Percentiles rank a stretch among this genome's conserved stretches.
Evolutionary conservation across 2,113 vertebrate genomes (phyloP).

Genomic region (Erinaceus europaeus): DNA sequence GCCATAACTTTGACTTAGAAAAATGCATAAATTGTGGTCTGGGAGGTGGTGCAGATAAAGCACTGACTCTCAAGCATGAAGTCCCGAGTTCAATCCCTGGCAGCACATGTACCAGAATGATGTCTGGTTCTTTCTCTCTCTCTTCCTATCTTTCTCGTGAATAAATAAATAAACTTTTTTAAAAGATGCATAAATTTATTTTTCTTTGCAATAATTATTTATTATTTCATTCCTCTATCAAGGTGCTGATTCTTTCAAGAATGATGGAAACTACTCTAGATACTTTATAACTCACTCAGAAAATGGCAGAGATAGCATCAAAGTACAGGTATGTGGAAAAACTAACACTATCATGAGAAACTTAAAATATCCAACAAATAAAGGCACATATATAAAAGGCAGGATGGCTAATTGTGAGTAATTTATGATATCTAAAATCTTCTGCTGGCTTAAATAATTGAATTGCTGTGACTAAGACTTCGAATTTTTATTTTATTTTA

Average conservation of each 20-base stretch:
- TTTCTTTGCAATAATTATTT: background rate
- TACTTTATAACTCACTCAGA: conserved; percentile 76
- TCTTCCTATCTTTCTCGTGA: too few species aligned
- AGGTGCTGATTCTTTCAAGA: conserved; percentile 80
- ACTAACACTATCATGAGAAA: background rate
- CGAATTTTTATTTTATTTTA: too few species aligned
- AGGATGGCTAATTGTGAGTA: conserved; percentile 78
- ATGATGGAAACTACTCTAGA: conserved; percentile 83
- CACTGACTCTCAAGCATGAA: too few species aligned
- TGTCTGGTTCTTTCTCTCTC: too few species aligned
- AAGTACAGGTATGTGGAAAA: conserved; percentile 73
- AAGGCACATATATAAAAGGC: conserved; percentile 73
- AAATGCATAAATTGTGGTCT: too few species aligned
- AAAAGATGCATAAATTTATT: background rate
- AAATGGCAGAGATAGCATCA: conserved; percentile 80
- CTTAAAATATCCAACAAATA: background rate
- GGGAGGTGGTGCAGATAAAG: too few species aligned
- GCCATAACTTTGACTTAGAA: too few species aligned
- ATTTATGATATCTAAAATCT: background rate
- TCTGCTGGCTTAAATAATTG: background rate
- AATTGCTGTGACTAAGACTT: background rate
- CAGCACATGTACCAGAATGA: too few species aligned
- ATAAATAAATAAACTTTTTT: background rate
- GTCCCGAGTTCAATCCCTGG: too few species aligned
- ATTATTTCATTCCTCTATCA: conserved; percentile 14